Percentiles rank a stretch among this genome's conserved stretches.
These are phyloP conservation scores for Embiotoca jacksoni DNA, from an alignment of 2,113 vertebrate species.

Conservation along the genomic window DNA sequence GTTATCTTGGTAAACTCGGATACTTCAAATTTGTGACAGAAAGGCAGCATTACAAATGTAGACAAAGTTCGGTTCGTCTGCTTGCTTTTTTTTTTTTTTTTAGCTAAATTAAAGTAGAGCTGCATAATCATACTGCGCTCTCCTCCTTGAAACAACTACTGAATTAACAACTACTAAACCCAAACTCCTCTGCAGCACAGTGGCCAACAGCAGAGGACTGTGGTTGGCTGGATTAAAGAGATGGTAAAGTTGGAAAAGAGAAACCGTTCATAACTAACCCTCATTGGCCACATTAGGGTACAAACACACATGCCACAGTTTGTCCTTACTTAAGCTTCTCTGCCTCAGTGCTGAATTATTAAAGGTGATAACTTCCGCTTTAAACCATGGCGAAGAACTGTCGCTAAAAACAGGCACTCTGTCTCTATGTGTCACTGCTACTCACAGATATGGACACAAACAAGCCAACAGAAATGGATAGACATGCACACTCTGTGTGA, in stretches of 20 bases:
- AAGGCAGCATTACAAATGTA: not conserved
- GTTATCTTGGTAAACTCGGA: not conserved
- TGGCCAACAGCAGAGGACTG: slow-evolving; percentile 1
- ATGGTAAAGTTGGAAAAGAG: no score
- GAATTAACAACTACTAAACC: slow-evolving; percentile 25
- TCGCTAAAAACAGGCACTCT: not conserved
- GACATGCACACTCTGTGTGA: not conserved
- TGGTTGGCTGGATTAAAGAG: no score
- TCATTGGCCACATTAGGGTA: not conserved
- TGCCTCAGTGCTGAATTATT: slow-evolving; percentile 32
- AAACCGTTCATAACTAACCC: not conserved
- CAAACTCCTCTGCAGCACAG: slow-evolving; percentile 2
- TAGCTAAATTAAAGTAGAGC: no score
- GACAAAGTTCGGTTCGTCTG: not conserved
- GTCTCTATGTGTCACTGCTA: not conserved
- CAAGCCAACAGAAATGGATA: not conserved
- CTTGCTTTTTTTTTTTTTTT: no score
- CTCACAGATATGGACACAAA: not conserved
- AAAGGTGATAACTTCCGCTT: slow-evolving; percentile 7
- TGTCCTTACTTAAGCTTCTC: not conserved
- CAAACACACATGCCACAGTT: slow-evolving; percentile 27
- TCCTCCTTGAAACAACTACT: no score
- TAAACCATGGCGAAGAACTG: not conserved
- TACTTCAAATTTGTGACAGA: not conserved
- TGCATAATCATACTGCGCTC: no score